Conservation (phyloP, 2,797 vertebrate species). For the Jordanella pulchra region DNA sequence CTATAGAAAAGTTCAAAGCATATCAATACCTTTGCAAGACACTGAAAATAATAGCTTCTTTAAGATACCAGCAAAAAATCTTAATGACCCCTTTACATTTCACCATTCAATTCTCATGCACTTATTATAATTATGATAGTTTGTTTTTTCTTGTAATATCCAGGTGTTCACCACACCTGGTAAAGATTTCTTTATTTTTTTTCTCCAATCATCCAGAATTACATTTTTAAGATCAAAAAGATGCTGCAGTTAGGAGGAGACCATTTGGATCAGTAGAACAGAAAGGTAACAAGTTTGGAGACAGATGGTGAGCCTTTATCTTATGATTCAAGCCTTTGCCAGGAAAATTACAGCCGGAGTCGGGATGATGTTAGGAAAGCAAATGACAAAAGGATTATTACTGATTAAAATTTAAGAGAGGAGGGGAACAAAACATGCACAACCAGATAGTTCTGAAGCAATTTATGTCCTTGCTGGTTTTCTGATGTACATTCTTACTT, state of each 20-base stretch:
- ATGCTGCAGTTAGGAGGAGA: slow-evolving; percentile 45
- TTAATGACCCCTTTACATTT: slow-evolving; percentile 21
- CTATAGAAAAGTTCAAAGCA: no score
- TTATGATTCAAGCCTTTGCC: slow-evolving; percentile 62
- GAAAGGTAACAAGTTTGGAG: slow-evolving; percentile 49
- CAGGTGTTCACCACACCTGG: slow-evolving; percentile 78
- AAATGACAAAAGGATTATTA: slow-evolving; percentile 73
- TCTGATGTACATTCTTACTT: slow-evolving; percentile 76
- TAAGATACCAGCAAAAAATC: no score
- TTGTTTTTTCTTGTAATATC: slow-evolving; percentile 43
- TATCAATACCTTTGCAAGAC: no score
- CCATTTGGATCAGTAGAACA: slow-evolving; percentile 65
- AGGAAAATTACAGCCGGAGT: slow-evolving; percentile 62
- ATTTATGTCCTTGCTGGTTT: slow-evolving; percentile 70
- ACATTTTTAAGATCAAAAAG: slow-evolving; percentile 76
- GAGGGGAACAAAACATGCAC: slow-evolving; percentile 63
- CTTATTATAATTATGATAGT: slow-evolving; percentile 57
- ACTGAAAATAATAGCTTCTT: no score
- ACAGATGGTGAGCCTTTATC: slow-evolving; percentile 73
- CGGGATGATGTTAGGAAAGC: slow-evolving; percentile 61
- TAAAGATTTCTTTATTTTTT: slow-evolving; percentile 47
- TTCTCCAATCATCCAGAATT: slow-evolving; percentile 60
- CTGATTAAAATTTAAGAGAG: slow-evolving; percentile 72
- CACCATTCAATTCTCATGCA: slow-evolving; percentile 32
- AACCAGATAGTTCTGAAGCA: slow-evolving; percentile 72